A percentile compares a stretch with the other conserved stretches of the same genome.
phyloP scores from a whole-genome alignment of 2,113 vertebrate genomes.

The Columba livia region DNA sequence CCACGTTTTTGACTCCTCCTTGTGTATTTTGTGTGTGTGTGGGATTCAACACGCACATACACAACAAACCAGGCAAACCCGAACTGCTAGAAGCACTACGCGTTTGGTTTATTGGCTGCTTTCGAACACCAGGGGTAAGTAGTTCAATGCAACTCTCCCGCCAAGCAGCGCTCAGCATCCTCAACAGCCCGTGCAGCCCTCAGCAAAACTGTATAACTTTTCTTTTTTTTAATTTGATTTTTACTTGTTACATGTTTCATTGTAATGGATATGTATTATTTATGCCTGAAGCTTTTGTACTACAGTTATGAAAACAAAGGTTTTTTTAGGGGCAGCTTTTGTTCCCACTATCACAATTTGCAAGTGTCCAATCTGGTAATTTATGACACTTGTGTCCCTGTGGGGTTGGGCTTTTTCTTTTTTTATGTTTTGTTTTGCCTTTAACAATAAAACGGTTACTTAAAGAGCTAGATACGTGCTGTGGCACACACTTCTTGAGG shows the following conservation, averaged over 20 bases:
- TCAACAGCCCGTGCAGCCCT: neutral
- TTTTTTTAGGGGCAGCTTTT: conserved; percentile 1
- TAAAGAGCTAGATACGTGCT: conserved; percentile 22
- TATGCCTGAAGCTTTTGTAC: conserved; percentile 23
- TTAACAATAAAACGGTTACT: conserved; percentile 15
- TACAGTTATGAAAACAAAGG: neutral
- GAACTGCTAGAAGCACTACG: neutral
- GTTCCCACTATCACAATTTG: conserved; percentile 17
- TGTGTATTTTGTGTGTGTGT: neutral
- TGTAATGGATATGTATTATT: conserved; percentile 31
- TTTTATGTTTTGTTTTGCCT: conserved; percentile 30
- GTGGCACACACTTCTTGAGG: neutral
- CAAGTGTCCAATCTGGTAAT: conserved; percentile 20
- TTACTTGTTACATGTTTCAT: neutral
- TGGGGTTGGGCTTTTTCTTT: neutral
- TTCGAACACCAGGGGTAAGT: neutral
- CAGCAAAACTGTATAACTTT: neutral
- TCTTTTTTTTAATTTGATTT: neutral
- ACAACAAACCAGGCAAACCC: neutral
- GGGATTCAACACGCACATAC: neutral
- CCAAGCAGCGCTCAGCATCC: neutral
- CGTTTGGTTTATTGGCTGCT: neutral
- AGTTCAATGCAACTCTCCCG: neutral
- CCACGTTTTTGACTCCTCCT: neutral
- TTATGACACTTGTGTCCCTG: conserved; percentile 21